Evolutionary conservation across 1,140 invertebrate genomes (phyloP).

Genomic region (Lutraria rhynchaena): DNA sequence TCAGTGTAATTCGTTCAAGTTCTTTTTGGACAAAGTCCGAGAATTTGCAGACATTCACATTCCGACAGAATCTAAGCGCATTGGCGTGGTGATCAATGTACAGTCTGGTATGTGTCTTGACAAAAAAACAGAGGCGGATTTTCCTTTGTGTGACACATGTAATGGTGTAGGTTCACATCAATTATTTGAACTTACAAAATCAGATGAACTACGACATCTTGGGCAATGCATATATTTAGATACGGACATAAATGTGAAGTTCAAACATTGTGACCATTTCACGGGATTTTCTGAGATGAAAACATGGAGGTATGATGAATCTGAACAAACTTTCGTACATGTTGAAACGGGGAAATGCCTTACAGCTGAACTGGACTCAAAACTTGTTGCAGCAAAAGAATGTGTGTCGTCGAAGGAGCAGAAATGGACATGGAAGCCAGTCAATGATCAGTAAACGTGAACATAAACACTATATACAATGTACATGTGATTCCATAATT

Average conservation of each 20-base stretch:
- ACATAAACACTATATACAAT: too few species aligned
- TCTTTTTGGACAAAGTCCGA: conserved; percentile 36
- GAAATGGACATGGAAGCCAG: conserved; percentile 30
- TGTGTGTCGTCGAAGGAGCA: background rate
- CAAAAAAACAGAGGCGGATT: background rate
- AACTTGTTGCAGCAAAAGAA: background rate
- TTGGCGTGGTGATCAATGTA: background rate
- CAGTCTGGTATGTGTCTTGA: conserved; percentile 19
- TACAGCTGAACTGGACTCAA: background rate
- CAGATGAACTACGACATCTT: conserved; percentile 3
- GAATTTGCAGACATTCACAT: conserved; percentile 32
- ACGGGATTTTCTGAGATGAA: background rate
- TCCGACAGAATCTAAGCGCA: conserved; percentile 15
- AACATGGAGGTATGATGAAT: conserved; percentile 34
- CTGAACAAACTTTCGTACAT: background rate
- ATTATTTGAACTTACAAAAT: conserved; percentile 30
- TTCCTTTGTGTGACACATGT: background rate
- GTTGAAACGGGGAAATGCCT: conserved; percentile 4
- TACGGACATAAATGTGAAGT: background rate
- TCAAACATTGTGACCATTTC: conserved; percentile 53
- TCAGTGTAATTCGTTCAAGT: conserved; percentile 42
- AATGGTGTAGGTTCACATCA: background rate
- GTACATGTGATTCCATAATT: too few species aligned
- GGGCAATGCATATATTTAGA: conserved; percentile 29
- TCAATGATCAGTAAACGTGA: too few species aligned